Percentiles rank a stretch among this genome's conserved stretches.
Evolutionary conservation across 1,140 invertebrate genomes (phyloP).

Genomic region (Bilobella aurantiaca): DNA sequence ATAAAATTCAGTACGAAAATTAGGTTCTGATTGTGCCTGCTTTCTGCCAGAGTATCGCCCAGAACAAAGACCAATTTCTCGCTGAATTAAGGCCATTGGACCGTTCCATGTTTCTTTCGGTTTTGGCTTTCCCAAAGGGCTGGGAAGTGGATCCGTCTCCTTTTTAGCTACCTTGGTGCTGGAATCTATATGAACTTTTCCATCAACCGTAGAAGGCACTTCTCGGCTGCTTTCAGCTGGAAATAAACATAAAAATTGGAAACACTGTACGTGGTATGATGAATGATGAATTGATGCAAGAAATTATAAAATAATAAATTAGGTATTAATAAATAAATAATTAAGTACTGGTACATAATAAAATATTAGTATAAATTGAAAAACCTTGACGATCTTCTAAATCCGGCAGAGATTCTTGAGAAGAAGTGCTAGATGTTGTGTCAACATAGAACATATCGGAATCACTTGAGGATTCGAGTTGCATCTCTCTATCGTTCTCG

Average conservation of each 20-base stretch:
- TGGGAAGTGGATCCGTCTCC: constrained; percentile 20
- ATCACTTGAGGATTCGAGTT: neutral
- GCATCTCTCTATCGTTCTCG: neutral
- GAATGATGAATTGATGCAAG: neutral
- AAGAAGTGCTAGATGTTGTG: neutral
- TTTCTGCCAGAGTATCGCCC: neutral
- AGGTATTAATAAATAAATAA: neutral
- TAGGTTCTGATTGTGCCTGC: constrained; percentile 42
- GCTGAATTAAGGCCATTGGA: constrained; percentile 22
- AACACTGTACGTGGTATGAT: neutral
- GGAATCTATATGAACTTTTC: neutral
- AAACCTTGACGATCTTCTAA: neutral
- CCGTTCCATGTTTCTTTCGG: constrained; percentile 29
- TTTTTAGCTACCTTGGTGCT: constrained; percentile 9
- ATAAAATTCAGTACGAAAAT: constrained; percentile 62
- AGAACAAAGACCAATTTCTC: constrained; percentile 25
- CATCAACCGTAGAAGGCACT: neutral
- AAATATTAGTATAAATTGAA: neutral
- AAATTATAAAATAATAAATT: too few species aligned
- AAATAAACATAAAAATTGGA: neutral
- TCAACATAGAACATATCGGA: neutral
- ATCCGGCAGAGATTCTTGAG: neutral
- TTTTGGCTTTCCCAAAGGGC: constrained; percentile 26
- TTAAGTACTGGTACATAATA: neutral
- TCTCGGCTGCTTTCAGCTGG: too few species aligned